These are phyloP conservation scores for Agrochola litura DNA, from an alignment of 2,888 invertebrate species.

Conservation along the genomic window DNA sequence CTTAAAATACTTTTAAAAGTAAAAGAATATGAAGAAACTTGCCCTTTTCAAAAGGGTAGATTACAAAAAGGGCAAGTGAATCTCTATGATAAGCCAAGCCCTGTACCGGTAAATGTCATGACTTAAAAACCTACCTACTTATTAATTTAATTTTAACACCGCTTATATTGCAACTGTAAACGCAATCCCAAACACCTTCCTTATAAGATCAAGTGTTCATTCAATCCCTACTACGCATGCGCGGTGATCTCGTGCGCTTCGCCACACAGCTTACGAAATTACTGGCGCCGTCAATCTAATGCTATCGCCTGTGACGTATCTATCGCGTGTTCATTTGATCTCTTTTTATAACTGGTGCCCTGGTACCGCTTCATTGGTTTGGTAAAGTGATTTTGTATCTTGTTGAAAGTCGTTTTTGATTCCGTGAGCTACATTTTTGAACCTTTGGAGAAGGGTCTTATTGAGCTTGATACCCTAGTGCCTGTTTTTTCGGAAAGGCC, in stretches of 20 bases:
- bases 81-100: conserved; percentile 10
- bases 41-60: conserved; percentile 1
- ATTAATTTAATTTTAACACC: conserved; percentile 29
- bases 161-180: conserved; percentile 32
- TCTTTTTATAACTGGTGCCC: conserved; percentile 49
- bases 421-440: not conserved
- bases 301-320: conserved; percentile 80
- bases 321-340: conserved; percentile 56
- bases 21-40: not conserved
- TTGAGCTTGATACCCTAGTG: not conserved
- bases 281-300: conserved; percentile 80
- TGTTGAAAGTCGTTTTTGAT: conserved; percentile 25
- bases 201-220: conserved; percentile 46
- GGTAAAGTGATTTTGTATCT: conserved; percentile 36
- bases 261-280: conserved; percentile 80
- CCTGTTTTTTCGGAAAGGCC: not conserved
- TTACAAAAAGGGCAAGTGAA: conserved; percentile 10
- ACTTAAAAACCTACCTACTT: not conserved
- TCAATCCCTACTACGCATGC: conserved; percentile 46
- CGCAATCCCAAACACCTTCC: conserved; percentile 44
- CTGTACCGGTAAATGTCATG: conserved; percentile 4
- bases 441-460: not conserved
- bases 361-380: conserved; percentile 57
- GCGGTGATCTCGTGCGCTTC: conserved; percentile 70
- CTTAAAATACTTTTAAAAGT: not conserved